These are phyloP conservation scores for Pristis pectinata DNA, from an alignment of 2,797 vertebrate species.

Conservation along the genomic window DNA sequence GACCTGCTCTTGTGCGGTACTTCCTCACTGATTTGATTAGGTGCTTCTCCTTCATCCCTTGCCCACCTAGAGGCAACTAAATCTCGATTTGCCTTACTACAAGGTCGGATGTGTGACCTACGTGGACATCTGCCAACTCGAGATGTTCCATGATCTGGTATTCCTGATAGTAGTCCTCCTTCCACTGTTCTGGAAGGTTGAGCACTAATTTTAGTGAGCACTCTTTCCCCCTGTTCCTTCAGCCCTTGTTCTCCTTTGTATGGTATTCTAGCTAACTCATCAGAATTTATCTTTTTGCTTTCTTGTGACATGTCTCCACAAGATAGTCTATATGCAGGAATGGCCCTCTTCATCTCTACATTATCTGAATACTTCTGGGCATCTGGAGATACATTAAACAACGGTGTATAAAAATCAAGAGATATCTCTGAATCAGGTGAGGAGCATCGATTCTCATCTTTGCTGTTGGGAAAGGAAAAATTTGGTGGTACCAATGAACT, in stretches of 20 bases:
- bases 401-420: neutral
- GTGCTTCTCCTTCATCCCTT: neutral
- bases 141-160: neutral
- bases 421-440: conserved; percentile 11
- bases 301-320: neutral
- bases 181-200: neutral
- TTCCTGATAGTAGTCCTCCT: neutral
- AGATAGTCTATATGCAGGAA: no score
- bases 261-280: neutral
- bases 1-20: neutral
- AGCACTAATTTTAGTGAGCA: neutral
- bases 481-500: neutral
- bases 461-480: neutral
- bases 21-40: neutral
- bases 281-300: neutral
- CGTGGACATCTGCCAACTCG: neutral
- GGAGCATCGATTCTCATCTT: neutral
- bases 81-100: neutral
- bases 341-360: no score
- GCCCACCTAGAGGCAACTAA: neutral
- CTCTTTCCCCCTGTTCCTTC: neutral
- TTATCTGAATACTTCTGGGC: neutral
- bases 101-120: neutral
- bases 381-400: neutral
- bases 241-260: neutral